A percentile compares a stretch with the other conserved stretches of the same genome.
These are phyloP conservation scores for Galbula dea DNA, from an alignment of 2,113 vertebrate genomes.

Conservation along the genomic window DNA sequence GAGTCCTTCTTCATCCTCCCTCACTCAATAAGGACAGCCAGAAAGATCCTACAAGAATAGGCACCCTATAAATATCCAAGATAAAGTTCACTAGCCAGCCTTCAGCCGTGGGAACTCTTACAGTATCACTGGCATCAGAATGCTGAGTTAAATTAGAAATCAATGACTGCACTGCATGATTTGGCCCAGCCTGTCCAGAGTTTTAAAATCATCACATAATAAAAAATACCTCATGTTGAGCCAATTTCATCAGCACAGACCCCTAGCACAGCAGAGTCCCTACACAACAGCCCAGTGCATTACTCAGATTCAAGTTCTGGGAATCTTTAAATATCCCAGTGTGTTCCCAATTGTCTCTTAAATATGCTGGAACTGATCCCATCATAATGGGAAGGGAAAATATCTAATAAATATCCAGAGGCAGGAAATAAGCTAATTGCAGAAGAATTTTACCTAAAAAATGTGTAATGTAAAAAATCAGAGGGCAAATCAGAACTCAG, in stretches of 20 bases:
- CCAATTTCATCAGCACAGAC: not conserved
- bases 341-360: conserved; percentile 3
- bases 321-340: conserved; percentile 24
- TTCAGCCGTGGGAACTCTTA: not conserved
- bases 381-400: conserved; percentile 19
- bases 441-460: conserved; percentile 46
- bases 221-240: conserved; percentile 6
- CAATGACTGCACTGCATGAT: not conserved
- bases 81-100: not conserved
- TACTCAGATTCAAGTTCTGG: not conserved
- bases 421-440: conserved; percentile 41
- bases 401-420: conserved; percentile 6
- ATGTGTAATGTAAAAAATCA: too few species aligned
- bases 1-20: not conserved
- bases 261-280: not conserved
- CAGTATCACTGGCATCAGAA: not conserved
- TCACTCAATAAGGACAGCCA: not conserved
- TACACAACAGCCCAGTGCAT: not conserved
- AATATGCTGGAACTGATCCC: conserved; percentile 9
- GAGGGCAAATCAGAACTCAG: too few species aligned
- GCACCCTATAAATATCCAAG: conserved; percentile 42
- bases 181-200: not conserved
- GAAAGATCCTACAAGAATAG: conserved; percentile 11
- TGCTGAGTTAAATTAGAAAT: conserved; percentile 14
- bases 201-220: conserved; percentile 24